Percentiles rank a stretch among this genome's conserved stretches.
Evolutionary conservation across 2,888 invertebrate genomes (phyloP).

Genomic region (Sisyra nigra): DNA sequence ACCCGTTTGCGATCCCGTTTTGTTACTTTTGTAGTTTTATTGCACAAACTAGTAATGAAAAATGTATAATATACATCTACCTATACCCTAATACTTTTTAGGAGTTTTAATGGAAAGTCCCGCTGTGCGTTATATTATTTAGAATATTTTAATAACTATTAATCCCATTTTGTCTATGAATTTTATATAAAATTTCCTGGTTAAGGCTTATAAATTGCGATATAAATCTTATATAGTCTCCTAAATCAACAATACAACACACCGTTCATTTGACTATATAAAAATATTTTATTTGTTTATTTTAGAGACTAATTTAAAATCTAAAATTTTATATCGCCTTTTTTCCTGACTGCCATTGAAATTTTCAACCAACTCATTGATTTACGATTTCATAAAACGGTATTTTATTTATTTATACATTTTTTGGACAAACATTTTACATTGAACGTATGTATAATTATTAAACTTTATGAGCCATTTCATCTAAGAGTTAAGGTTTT

Average conservation of each 20-base stretch:
- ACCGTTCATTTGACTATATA: neutral
- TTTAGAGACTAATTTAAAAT: slow-evolving; percentile 3
- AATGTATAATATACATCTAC: too few species aligned
- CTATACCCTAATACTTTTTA: too few species aligned
- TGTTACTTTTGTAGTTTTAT: too few species aligned
- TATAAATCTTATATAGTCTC: neutral
- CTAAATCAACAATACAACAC: slow-evolving; percentile 2
- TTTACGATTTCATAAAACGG: slow-evolving; percentile 8
- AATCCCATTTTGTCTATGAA: too few species aligned
- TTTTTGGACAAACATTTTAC: slow-evolving; percentile 5
- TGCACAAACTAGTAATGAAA: too few species aligned
- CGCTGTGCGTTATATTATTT: too few species aligned
- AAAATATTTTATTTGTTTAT: slow-evolving; percentile 5
- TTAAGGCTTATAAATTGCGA: neutral
- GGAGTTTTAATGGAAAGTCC: too few species aligned
- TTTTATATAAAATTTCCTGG: too few species aligned
- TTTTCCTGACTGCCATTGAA: neutral
- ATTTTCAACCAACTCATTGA: slow-evolving; percentile 3
- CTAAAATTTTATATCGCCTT: slow-evolving; percentile 1
- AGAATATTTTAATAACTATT: too few species aligned
- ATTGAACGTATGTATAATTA: slow-evolving; percentile 6
- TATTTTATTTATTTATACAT: slow-evolving; percentile 7
- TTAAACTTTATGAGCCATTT: slow-evolving; percentile 6
- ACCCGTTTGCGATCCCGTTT: neutral
- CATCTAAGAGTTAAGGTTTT: slow-evolving; percentile 1